These are phyloP conservation scores for Hylia prasina DNA, from an alignment of 2,113 vertebrate genomes.

Conservation along the genomic window DNA sequence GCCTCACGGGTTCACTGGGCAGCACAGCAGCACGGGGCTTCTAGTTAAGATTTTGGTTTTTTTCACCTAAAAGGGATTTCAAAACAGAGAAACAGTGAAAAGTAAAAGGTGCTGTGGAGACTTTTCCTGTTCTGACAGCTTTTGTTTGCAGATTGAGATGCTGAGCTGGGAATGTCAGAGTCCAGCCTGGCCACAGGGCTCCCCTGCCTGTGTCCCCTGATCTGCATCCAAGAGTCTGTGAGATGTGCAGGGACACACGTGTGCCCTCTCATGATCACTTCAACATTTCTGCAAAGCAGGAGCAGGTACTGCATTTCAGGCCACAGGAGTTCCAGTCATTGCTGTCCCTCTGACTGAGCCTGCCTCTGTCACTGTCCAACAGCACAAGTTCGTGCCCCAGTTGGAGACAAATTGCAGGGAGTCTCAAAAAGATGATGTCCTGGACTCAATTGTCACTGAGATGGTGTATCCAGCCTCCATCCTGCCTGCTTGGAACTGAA, in stretches of 20 bases:
- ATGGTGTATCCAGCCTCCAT: not conserved
- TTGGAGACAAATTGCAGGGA: not conserved
- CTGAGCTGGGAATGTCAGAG: not conserved
- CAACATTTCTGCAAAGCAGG: not conserved
- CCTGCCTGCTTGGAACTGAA: not conserved
- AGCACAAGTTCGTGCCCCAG: not conserved
- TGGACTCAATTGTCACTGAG: not conserved
- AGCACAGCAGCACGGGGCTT: not conserved
- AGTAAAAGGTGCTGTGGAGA: fast-evolving
- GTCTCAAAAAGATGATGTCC: not conserved
- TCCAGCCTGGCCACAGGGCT: not conserved
- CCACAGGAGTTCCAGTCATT: not conserved
- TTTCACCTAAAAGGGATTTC: not conserved
- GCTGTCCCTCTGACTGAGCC: not conserved
- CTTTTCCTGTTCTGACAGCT: not conserved
- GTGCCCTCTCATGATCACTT: not conserved
- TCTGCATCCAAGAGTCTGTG: not conserved
- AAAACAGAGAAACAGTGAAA: not conserved
- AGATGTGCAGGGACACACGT: not conserved
- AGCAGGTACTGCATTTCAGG: not conserved
- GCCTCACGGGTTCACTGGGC: fast-evolving
- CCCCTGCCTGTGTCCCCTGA: not conserved
- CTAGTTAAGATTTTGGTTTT: not conserved
- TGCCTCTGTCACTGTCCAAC: not conserved
- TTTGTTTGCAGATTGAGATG: not conserved